phyloP scores from a whole-genome alignment of 2,888 invertebrate genomes.

The Scaptomyza flava region DNA sequence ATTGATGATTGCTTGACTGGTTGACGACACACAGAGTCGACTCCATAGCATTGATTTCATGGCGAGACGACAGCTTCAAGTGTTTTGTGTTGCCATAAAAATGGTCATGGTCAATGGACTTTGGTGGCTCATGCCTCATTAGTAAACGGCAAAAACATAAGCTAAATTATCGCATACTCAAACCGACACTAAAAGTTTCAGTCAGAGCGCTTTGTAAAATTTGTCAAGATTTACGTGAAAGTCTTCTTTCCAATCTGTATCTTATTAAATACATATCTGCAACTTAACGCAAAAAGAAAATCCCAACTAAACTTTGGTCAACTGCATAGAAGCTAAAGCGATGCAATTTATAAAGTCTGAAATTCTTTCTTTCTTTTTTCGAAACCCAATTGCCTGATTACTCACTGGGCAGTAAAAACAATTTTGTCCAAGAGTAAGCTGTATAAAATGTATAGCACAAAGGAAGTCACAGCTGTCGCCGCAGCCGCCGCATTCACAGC shows the following conservation, averaged over 20 bases:
- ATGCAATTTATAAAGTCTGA: slow-evolving; percentile 9
- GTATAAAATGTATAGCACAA: slow-evolving; percentile 43
- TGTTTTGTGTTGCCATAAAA: slow-evolving; percentile 20
- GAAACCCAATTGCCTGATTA: slow-evolving; percentile 25
- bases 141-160: slow-evolving; percentile 41
- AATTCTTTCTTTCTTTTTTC: not conserved
- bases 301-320: not conserved
- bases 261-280: not conserved
- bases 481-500: slow-evolving; percentile 10
- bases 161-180: slow-evolving; percentile 38
- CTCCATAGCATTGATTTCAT: slow-evolving; percentile 33
- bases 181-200: slow-evolving; percentile 36
- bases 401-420: slow-evolving; percentile 51
- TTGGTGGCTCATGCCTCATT: slow-evolving; percentile 35
- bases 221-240: not conserved
- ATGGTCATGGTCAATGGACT: slow-evolving; percentile 17
- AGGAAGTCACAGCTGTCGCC: slow-evolving; percentile 37
- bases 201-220: not conserved
- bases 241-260: not conserved
- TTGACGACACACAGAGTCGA: slow-evolving; percentile 5
- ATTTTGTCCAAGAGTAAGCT: slow-evolving; percentile 30
- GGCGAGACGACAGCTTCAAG: slow-evolving; percentile 1
- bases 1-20: slow-evolving; percentile 61
- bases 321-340: not conserved
- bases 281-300: not conserved